Percentiles rank a stretch among this genome's conserved stretches.
Evolutionary conservation across 2,113 vertebrate genomes (phyloP).

Genomic region (Rhinogobius similis): DNA sequence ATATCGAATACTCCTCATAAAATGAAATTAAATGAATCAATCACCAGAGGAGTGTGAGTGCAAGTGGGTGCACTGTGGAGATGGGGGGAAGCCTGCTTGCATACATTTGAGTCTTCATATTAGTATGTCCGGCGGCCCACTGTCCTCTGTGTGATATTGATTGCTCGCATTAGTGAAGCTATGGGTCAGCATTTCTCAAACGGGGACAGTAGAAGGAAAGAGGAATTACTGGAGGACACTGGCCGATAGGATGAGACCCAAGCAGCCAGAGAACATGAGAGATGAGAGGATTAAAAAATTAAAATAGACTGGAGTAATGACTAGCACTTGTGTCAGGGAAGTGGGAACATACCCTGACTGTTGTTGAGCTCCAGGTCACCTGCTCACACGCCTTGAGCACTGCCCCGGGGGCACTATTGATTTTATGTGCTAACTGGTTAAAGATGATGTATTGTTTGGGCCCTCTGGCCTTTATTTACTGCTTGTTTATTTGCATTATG

Average conservation of each 20-base stretch:
- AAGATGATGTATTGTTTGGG: slow-evolving; percentile 41
- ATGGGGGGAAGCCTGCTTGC: slow-evolving; percentile 21
- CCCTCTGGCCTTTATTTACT: slow-evolving; percentile 20
- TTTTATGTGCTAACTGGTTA: slow-evolving; percentile 30
- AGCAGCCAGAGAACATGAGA: not conserved
- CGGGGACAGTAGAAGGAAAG: slow-evolving; percentile 38
- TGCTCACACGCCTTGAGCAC: not conserved
- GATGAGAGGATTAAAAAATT: slow-evolving; percentile 16
- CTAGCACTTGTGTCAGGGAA: slow-evolving; percentile 6
- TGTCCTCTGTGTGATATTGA: slow-evolving; percentile 69
- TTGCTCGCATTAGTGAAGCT: slow-evolving; percentile 62
- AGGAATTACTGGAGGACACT: slow-evolving; percentile 19
- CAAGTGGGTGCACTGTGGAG: slow-evolving; percentile 1
- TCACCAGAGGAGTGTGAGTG: slow-evolving; percentile 31
- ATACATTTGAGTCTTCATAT: slow-evolving; percentile 56
- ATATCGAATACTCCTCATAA: slow-evolving; percentile 41
- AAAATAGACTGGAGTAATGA: slow-evolving; percentile 30
- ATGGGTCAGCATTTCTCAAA: slow-evolving; percentile 65
- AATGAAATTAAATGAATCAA: slow-evolving; percentile 59
- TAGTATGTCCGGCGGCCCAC: slow-evolving; percentile 47
- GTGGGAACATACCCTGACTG: not conserved
- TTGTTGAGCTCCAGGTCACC: slow-evolving; percentile 3
- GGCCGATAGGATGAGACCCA: slow-evolving; percentile 13
- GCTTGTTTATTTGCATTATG: slow-evolving; percentile 35
- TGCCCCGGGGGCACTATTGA: slow-evolving; percentile 29